Conservation (phyloP, 2,797 vertebrate species). For the Bovichtus variegatus region DNA sequence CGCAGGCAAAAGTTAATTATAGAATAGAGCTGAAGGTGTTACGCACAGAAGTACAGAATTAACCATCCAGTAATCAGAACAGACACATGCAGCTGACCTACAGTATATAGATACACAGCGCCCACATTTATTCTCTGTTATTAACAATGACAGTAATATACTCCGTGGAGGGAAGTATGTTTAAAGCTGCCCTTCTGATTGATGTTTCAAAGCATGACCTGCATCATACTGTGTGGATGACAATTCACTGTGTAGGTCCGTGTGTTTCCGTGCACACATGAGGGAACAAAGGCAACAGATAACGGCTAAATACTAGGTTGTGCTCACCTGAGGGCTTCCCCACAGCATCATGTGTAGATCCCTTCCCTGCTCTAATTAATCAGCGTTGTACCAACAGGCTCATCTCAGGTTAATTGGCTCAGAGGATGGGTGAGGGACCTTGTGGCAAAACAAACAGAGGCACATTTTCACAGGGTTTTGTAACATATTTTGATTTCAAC, state of each 20-base stretch:
- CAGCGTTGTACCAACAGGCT: conserved; percentile 86
- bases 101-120: conserved; percentile 6
- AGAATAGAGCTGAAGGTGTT: conserved; percentile 82
- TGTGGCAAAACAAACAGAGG: conserved; percentile 68
- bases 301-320: conserved; percentile 80
- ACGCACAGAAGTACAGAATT: conserved; percentile 77
- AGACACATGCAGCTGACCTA: conserved; percentile 65
- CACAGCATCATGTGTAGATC: conserved; percentile 67
- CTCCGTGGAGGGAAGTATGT: conserved; percentile 37
- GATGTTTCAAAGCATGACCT: conserved; percentile 3
- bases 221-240: background rate
- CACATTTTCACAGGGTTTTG: conserved; percentile 40
- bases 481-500: conserved; percentile 53
- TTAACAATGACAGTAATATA: conserved; percentile 38
- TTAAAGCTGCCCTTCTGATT: conserved; percentile 7
- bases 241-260: conserved; percentile 44
- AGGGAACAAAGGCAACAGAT: conserved; percentile 73
- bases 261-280: conserved; percentile 84
- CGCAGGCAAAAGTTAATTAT: conserved; percentile 85
- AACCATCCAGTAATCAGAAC: conserved; percentile 77
- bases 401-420: conserved; percentile 90
- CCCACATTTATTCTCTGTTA: conserved; percentile 38
- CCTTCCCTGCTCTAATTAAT: conserved; percentile 89
- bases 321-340: conserved; percentile 87
- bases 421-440: conserved; percentile 61